Conservation (phyloP, 2,113 vertebrate genomes). For the Baryphthengus martii region DNA sequence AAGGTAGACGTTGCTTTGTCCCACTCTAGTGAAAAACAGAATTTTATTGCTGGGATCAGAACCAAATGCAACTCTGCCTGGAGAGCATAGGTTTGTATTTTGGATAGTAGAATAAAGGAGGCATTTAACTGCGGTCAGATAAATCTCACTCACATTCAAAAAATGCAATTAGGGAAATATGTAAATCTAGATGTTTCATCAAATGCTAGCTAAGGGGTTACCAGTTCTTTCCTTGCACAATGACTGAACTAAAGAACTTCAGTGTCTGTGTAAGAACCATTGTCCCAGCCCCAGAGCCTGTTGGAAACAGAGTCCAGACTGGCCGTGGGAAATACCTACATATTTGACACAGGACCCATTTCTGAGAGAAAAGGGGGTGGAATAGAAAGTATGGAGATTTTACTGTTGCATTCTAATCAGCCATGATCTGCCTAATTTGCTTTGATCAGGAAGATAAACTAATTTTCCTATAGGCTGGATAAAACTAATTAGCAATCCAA, state of each 20-base stretch:
- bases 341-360: slow-evolving; percentile 83
- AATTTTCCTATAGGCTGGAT: slow-evolving; percentile 80
- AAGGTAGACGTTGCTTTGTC: slow-evolving; percentile 38
- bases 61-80: slow-evolving; percentile 13
- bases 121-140: slow-evolving; percentile 79
- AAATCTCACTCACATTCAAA: slow-evolving; percentile 76
- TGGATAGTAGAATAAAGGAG: slow-evolving; percentile 70
- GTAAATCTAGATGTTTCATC: slow-evolving; percentile 86
- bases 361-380: slow-evolving; percentile 78
- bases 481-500: slow-evolving; percentile 80
- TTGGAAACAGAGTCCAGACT: slow-evolving; percentile 78
- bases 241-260: slow-evolving; percentile 83
- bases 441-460: slow-evolving; percentile 86
- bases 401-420: slow-evolving; percentile 84
- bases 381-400: slow-evolving; percentile 80
- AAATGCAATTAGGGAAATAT: slow-evolving; percentile 84
- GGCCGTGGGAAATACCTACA: slow-evolving; percentile 88
- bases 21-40: slow-evolving; percentile 10
- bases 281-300: slow-evolving; percentile 75
- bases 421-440: slow-evolving; percentile 82
- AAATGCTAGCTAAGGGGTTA: slow-evolving; percentile 79
- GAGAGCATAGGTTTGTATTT: slow-evolving; percentile 61
- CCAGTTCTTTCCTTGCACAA: slow-evolving; percentile 77
- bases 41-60: slow-evolving; percentile 21
- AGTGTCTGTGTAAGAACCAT: slow-evolving; percentile 83